phyloP scores from a whole-genome alignment of 1,140 invertebrate species.

The Tachypleus tridentatus region DNA sequence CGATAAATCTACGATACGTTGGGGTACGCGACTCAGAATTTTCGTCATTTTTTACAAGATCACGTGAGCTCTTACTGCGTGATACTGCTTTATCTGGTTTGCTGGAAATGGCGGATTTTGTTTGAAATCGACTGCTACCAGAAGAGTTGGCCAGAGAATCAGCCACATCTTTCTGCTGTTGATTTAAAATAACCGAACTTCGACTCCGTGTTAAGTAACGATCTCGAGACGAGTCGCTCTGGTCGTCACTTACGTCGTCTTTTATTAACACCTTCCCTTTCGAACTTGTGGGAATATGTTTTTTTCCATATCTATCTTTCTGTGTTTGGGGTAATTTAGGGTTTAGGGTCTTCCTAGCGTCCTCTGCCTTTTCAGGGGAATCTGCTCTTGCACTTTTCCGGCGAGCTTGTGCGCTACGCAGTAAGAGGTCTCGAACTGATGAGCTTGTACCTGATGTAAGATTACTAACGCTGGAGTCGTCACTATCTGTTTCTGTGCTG shows the following conservation, averaged over 20 bases:
- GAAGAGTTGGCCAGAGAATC: too few relatives aligned
- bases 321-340: too few relatives aligned
- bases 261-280: background rate
- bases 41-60: background rate
- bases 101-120: background rate
- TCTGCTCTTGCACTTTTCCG: conserved; percentile 4
- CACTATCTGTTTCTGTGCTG: conserved; percentile 6
- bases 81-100: background rate
- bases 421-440: conserved; percentile 15
- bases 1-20: too few relatives aligned
- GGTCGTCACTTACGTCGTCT: background rate
- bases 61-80: background rate
- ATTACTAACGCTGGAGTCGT: background rate
- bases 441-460: conserved; percentile 9
- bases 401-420: conserved; percentile 15
- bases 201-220: background rate
- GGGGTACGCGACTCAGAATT: background rate
- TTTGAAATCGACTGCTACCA: too few relatives aligned
- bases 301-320: too few relatives aligned
- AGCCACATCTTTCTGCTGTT: too few relatives aligned
- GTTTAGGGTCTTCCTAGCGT: too few relatives aligned
- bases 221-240: background rate
- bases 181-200: background rate
- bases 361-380: too few relatives aligned
- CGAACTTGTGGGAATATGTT: background rate